Conservation (phyloP, 1,140 invertebrate species). For the Coboldia fuscipes region DNA sequence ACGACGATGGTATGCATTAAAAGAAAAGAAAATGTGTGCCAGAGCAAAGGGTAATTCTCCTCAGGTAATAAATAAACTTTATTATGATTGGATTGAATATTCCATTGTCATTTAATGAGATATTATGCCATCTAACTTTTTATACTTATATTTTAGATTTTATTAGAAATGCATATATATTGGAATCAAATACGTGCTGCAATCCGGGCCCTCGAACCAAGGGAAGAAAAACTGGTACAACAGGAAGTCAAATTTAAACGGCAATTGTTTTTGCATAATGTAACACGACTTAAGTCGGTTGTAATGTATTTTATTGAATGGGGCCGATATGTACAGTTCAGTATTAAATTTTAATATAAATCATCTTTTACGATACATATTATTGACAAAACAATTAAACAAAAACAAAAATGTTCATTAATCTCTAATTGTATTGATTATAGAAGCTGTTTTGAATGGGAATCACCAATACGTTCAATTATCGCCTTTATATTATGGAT, state of each 20-base stretch:
- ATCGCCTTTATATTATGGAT: slow-evolving; percentile 71
- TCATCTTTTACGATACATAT: too few species aligned
- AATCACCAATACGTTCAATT: slow-evolving; percentile 71
- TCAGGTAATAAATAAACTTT: slow-evolving; percentile 36
- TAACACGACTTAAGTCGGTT: slow-evolving; percentile 77
- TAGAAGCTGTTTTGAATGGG: slow-evolving; percentile 94
- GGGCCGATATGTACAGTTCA: slow-evolving; percentile 77
- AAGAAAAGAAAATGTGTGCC: slow-evolving; percentile 82
- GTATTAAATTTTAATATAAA: background rate
- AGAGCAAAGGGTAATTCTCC: slow-evolving; percentile 77
- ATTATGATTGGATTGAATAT: background rate
- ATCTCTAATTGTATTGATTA: slow-evolving; percentile 9
- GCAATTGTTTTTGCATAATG: slow-evolving; percentile 81
- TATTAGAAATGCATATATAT: slow-evolving; percentile 75
- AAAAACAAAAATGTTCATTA: background rate
- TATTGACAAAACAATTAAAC: background rate
- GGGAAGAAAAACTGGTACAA: slow-evolving; percentile 88
- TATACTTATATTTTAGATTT: slow-evolving; percentile 7
- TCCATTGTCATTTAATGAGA: background rate
- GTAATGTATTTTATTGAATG: slow-evolving; percentile 74
- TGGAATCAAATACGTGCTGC: slow-evolving; percentile 80
- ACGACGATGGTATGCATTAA: slow-evolving; percentile 87
- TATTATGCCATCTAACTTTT: background rate
- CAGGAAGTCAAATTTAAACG: slow-evolving; percentile 89
- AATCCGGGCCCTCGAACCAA: slow-evolving; percentile 82